A percentile compares a stretch with the other conserved stretches of the same genome.
phyloP scores from a whole-genome alignment of 2,113 vertebrate species.

The Megaceryle torquata region DNA sequence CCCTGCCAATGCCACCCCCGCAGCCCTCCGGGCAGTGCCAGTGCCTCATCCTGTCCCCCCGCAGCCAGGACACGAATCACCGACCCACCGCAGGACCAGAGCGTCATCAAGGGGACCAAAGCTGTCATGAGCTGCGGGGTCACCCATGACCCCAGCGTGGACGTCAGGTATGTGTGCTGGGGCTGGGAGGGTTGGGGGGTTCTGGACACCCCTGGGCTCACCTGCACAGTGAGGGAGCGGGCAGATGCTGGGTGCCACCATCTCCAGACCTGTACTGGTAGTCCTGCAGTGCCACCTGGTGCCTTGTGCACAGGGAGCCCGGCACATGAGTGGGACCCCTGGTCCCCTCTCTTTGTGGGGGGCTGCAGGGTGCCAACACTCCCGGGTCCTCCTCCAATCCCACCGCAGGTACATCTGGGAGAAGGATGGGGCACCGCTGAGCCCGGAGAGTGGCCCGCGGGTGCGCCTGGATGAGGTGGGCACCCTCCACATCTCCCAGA shows the following conservation, averaged over 20 bases:
- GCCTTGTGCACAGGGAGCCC: not conserved
- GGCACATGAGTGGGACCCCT: fast-evolving
- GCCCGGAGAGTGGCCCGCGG: conserved; percentile 78
- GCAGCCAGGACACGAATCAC: conserved; percentile 92
- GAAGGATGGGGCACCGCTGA: conserved; percentile 83
- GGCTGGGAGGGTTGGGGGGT: not conserved
- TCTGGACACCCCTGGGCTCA: fast-evolving
- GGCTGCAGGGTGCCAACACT: not conserved
- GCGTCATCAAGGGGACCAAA: conserved; percentile 97
- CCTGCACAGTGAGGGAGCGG: not conserved
- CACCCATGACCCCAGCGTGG: conserved; percentile 90
- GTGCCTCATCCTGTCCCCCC: not conserved
- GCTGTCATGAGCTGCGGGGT: conserved; percentile 91
- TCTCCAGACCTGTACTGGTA: not conserved
- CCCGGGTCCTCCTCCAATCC: not conserved
- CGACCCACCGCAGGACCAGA: conserved; percentile 90
- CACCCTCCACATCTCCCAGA: conserved; percentile 95
- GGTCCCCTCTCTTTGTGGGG: not conserved
- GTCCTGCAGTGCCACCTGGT: conserved; percentile 61
- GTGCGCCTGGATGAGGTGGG: conserved; percentile 83
- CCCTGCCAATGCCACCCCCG: not conserved
- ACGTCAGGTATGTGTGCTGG: conserved; percentile 77
- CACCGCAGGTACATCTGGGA: conserved; percentile 89
- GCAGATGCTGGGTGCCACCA: not conserved
- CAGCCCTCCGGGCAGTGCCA: not conserved